Evolutionary conservation across 2,888 invertebrate genomes (phyloP).

Genomic region (Spodoptera littoralis): DNA sequence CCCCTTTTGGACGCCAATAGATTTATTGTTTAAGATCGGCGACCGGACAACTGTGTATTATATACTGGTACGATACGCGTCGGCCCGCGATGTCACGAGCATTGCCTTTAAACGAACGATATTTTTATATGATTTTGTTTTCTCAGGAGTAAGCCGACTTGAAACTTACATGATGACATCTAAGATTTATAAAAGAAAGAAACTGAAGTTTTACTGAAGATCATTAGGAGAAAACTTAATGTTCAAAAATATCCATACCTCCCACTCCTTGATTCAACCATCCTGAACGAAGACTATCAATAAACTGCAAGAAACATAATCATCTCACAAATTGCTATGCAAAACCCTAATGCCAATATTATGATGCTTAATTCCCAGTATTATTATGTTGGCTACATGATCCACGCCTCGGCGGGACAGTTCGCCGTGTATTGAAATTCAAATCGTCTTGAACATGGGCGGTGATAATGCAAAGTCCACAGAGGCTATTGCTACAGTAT

Average conservation of each 20-base stretch:
- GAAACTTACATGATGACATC: slow-evolving; percentile 1
- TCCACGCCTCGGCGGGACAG: slow-evolving; percentile 35
- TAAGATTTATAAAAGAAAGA: too few species aligned
- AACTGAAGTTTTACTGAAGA: too few species aligned
- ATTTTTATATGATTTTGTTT: slow-evolving; percentile 48
- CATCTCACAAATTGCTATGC: slow-evolving; percentile 30
- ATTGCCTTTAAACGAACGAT: slow-evolving; percentile 33
- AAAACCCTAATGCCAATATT: slow-evolving; percentile 46
- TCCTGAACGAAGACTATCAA: slow-evolving; percentile 3
- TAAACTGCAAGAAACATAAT: slow-evolving; percentile 25
- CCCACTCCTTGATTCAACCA: neutral
- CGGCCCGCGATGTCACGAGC: slow-evolving; percentile 44
- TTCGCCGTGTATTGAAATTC: slow-evolving; percentile 70
- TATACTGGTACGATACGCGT: slow-evolving; percentile 56
- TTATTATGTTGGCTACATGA: slow-evolving; percentile 45
- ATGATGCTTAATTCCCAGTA: slow-evolving; percentile 41
- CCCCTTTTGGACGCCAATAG: slow-evolving; percentile 68
- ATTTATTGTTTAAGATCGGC: slow-evolving; percentile 80
- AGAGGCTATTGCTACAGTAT: slow-evolving; percentile 68
- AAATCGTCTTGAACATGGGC: slow-evolving; percentile 65
- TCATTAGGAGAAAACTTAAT: too few species aligned
- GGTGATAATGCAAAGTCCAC: slow-evolving; percentile 67
- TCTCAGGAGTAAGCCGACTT: slow-evolving; percentile 40
- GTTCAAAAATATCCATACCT: too few species aligned
- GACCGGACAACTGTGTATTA: slow-evolving; percentile 66